Percentiles rank a stretch among this genome's conserved stretches.
Conservation (phyloP, 2,888 invertebrate genomes). For the Lasioglossum leucozonium region DNA sequence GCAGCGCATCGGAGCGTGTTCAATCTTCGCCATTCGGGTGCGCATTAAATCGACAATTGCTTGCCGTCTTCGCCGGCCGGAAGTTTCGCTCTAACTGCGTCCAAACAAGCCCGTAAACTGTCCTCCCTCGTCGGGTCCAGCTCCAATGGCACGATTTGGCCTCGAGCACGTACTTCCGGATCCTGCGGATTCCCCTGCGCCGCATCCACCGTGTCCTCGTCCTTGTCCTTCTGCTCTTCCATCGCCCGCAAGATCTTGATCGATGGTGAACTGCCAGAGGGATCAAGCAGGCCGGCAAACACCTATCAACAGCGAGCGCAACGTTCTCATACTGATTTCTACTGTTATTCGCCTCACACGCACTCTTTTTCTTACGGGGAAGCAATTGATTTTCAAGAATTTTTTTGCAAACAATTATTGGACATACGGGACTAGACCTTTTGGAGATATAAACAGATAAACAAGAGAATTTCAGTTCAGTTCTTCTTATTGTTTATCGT, state of each 20-base stretch:
- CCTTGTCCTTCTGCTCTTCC: conserved; percentile 85
- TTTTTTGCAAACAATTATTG: too few relatives aligned
- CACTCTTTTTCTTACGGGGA: too few relatives aligned
- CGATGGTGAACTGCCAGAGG: conserved; percentile 86
- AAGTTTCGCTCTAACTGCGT: conserved; percentile 91
- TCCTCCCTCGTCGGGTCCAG: conserved; percentile 93
- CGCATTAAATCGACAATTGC: conserved; percentile 63
- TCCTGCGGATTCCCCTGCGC: conserved; percentile 82
- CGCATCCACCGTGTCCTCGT: conserved; percentile 83
- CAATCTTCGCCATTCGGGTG: conserved; percentile 38
- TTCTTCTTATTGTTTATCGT: too few relatives aligned
- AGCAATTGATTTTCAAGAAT: too few relatives aligned
- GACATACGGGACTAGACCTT: too few relatives aligned
- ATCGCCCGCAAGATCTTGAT: conserved; percentile 87
- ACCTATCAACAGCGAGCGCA: conserved; percentile 83
- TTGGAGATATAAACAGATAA: too few relatives aligned
- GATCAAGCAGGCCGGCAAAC: conserved; percentile 89
- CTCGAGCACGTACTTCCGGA: conserved; percentile 83
- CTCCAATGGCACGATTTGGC: conserved; percentile 89
- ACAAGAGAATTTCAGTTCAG: too few relatives aligned
- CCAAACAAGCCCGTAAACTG: conserved; percentile 91
- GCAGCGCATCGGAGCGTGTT: conserved; percentile 1
- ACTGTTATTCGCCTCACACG: background rate
- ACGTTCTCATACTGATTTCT: conserved; percentile 20
- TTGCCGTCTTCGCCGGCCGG: conserved; percentile 93